phyloP scores from a whole-genome alignment of 2,113 vertebrate genomes.

The Ammodytes dubius region DNA sequence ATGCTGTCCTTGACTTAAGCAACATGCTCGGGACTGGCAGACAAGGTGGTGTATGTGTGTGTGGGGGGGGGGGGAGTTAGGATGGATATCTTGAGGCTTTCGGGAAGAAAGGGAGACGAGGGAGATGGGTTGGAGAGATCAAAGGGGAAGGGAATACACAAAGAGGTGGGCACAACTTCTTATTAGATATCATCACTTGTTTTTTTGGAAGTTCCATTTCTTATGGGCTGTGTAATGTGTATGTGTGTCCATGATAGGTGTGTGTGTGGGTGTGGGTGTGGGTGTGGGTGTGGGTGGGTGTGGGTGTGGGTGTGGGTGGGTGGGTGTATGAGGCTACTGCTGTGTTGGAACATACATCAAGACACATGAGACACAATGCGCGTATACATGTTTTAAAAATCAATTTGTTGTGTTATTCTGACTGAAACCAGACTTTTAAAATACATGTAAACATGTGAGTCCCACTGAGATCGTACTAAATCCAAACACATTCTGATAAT shows the following conservation, averaged over 20 bases:
- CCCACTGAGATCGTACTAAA: too few relatives aligned
- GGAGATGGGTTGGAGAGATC: slow-evolving; percentile 52
- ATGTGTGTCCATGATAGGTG: not conserved
- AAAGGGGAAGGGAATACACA: slow-evolving; percentile 65
- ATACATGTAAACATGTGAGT: too few relatives aligned
- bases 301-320: not conserved
- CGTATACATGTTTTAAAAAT: too few relatives aligned
- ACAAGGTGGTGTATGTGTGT: too few relatives aligned
- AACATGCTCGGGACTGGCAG: slow-evolving; percentile 51
- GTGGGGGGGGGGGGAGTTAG: slow-evolving; percentile 8
- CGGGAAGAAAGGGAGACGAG: slow-evolving; percentile 44
- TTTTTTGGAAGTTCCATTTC: slow-evolving; percentile 56
- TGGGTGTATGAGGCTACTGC: slow-evolving; percentile 2
- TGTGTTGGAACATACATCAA: not conserved
- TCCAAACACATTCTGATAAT: too few relatives aligned
- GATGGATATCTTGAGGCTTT: slow-evolving; percentile 59
- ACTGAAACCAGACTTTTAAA: too few relatives aligned
- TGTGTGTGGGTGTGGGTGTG: not conserved
- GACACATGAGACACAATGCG: too few relatives aligned
- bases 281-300: not conserved
- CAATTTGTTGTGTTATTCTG: too few relatives aligned
- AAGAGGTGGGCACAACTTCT: slow-evolving; percentile 68
- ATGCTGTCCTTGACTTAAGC: slow-evolving; percentile 79
- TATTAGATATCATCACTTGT: slow-evolving; percentile 63
- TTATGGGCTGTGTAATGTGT: not conserved